Conservation (phyloP, 2,888 invertebrate species). For the Microctonus brassicae region DNA sequence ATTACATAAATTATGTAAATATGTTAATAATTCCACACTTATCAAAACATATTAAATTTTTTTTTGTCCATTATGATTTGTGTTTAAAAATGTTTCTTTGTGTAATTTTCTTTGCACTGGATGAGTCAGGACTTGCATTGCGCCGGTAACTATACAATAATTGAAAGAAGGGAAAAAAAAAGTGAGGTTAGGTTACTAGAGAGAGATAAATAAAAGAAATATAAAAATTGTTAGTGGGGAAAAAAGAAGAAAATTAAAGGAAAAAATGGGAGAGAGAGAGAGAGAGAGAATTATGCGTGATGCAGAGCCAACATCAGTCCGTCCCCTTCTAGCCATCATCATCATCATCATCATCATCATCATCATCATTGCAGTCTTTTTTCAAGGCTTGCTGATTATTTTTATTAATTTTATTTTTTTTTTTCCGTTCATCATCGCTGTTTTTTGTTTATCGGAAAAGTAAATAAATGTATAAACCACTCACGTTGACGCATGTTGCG, state of each 20-base stretch:
- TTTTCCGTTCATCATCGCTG: neutral
- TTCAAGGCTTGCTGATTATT: constrained; percentile 46
- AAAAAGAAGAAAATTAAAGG: too few relatives aligned
- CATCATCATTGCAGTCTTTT: constrained; percentile 41
- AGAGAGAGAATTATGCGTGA: constrained; percentile 15
- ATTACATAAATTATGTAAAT: neutral
- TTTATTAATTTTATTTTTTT: neutral
- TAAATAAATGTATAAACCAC: constrained; percentile 51
- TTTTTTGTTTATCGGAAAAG: constrained; percentile 32
- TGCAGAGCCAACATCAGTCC: constrained; percentile 45
- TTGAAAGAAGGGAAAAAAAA: neutral
- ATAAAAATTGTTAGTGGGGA: neutral
- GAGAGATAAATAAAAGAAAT: too few relatives aligned
- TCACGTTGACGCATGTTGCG: constrained; percentile 59
- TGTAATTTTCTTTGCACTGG: constrained; percentile 11
- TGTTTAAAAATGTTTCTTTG: neutral
- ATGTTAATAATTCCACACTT: neutral
- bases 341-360: neutral
- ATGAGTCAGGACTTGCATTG: constrained; percentile 17
- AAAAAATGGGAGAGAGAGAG: neutral
- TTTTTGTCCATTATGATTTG: neutral
- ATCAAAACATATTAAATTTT: neutral
- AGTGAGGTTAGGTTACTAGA: too few relatives aligned
- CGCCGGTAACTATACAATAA: constrained; percentile 45
- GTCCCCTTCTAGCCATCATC: too few relatives aligned